phyloP scores from a whole-genome alignment of 1,140 invertebrate genomes.

The Drosophila melanica region DNA sequence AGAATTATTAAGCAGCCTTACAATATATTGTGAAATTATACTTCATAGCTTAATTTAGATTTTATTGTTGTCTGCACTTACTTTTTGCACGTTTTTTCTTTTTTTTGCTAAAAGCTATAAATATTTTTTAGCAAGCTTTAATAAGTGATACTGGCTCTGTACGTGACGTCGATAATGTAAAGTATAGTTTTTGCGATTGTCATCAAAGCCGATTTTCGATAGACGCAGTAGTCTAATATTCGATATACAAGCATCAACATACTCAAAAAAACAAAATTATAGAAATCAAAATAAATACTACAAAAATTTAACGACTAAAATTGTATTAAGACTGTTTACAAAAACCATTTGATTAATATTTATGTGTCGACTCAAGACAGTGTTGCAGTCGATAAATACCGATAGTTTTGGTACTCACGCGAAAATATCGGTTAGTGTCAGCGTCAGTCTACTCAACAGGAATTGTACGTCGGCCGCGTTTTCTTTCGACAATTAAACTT shows the following conservation, averaged over 20 bases:
- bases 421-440: conserved; percentile 35
- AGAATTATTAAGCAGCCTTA: conserved; percentile 32
- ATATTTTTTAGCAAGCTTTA: conserved; percentile 14
- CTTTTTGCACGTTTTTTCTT: conserved; percentile 31
- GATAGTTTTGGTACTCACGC: conserved; percentile 1
- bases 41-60: background rate
- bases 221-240: background rate
- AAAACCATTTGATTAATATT: background rate
- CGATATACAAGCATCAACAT: conserved; percentile 5
- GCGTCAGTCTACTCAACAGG: conserved; percentile 46
- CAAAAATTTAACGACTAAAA: background rate
- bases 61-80: background rate
- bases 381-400: background rate
- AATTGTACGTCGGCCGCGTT: conserved; percentile 64
- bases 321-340: too few species aligned
- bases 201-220: conserved; percentile 12
- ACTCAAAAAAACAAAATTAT: background rate
- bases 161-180: conserved; percentile 15
- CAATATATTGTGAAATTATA: conserved; percentile 32
- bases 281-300: background rate
- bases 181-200: background rate
- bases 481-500: conserved; percentile 48
- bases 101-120: conserved; percentile 14
- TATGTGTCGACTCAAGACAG: background rate
- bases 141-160: conserved; percentile 11